Evolutionary conservation across 1,140 invertebrate species (phyloP).

Genomic region (Drosophila persimilis): DNA sequence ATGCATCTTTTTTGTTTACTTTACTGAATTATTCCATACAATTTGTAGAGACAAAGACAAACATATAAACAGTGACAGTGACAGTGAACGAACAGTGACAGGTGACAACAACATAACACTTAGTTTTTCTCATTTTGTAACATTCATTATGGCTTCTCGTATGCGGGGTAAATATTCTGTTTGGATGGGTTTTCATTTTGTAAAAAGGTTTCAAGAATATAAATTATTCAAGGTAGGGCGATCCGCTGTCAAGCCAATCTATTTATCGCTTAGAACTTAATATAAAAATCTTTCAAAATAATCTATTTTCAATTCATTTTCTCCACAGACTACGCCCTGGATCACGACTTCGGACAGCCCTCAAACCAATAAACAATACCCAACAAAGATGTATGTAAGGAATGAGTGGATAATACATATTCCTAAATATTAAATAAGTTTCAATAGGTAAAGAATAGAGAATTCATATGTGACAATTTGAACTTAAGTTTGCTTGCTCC

Average conservation of each 20-base stretch:
- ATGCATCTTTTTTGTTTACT: constrained; percentile 6
- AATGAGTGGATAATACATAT: constrained; percentile 9
- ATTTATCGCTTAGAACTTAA: constrained; percentile 24
- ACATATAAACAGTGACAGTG: constrained; percentile 56
- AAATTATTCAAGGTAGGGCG: not conserved
- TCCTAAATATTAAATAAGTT: constrained; percentile 28
- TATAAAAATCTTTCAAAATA: constrained; percentile 4
- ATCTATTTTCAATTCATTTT: constrained; percentile 18
- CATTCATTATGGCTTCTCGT: constrained; percentile 29
- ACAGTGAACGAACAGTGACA: constrained; percentile 36
- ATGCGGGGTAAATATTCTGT: not conserved
- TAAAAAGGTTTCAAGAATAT: constrained; percentile 15
- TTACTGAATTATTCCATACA: constrained; percentile 29
- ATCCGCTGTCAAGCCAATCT: constrained; percentile 5
- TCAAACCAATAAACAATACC: not conserved
- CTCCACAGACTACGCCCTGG: constrained; percentile 34
- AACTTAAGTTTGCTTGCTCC: constrained; percentile 55
- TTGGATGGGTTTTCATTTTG: not conserved
- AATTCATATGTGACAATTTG: constrained; percentile 58
- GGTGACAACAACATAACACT: constrained; percentile 71
- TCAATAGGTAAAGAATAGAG: constrained; percentile 38
- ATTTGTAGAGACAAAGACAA: constrained; percentile 47
- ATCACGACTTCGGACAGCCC: constrained; percentile 13
- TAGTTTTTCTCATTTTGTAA: constrained; percentile 42
- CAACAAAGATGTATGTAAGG: constrained; percentile 11